A percentile compares a stretch with the other conserved stretches of the same genome.
Evolutionary conservation across 2,113 vertebrate species (phyloP).

Genomic region (Lepisosteus oculatus): DNA sequence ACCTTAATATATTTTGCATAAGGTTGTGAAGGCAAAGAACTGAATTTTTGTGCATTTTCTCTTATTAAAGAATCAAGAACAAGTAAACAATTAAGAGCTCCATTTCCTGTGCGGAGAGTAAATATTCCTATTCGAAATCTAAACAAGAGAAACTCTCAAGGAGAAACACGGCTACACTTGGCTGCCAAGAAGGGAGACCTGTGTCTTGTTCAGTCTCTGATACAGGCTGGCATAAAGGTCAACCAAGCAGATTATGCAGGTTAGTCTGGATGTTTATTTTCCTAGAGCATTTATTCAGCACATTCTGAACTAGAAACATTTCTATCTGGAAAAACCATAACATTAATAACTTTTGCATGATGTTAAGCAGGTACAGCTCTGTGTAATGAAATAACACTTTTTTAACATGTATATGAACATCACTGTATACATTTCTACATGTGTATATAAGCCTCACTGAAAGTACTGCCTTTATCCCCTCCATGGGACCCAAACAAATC

Average conservation of each 20-base stretch:
- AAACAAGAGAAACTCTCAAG: slow-evolving; percentile 53
- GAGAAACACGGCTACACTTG: slow-evolving; percentile 70
- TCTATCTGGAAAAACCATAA: background rate
- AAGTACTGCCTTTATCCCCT: too few relatives aligned
- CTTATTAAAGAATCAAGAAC: too few relatives aligned
- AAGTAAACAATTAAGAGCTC: too few relatives aligned
- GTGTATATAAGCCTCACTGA: too few relatives aligned
- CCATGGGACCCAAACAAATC: too few relatives aligned
- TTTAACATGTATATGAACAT: background rate
- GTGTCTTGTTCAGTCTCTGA: slow-evolving; percentile 57
- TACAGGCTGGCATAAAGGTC: slow-evolving; percentile 69
- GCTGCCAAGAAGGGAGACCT: slow-evolving; percentile 69
- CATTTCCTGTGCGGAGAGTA: background rate
- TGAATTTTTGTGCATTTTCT: too few relatives aligned
- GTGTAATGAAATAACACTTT: background rate
- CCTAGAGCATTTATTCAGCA: background rate
- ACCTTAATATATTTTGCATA: too few relatives aligned
- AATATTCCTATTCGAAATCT: slow-evolving; percentile 11
- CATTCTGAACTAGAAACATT: background rate
- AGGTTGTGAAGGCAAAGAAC: too few relatives aligned
- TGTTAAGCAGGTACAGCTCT: background rate
- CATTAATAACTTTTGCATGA: background rate
- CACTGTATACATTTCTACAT: background rate
- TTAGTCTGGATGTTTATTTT: slow-evolving; percentile 39
- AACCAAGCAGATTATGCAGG: slow-evolving; percentile 77